Conservation (phyloP, 2,113 vertebrate species). For the Raja brachyura region DNA sequence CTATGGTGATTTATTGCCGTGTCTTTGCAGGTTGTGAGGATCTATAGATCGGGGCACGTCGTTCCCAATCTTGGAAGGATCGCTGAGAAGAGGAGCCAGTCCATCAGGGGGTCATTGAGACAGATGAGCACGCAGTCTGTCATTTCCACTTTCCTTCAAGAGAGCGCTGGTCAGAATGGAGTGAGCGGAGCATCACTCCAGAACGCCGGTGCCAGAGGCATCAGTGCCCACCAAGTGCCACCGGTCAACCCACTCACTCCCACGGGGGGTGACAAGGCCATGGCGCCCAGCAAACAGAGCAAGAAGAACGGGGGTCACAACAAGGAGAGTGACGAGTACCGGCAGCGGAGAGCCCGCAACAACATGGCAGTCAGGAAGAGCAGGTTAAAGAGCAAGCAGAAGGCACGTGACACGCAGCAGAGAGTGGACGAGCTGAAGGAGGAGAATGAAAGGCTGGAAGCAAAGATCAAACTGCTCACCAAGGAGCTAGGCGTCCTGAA, state of each 20-base stretch:
- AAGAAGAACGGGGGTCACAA: constrained; percentile 73
- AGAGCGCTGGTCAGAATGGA: constrained; percentile 62
- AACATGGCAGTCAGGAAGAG: constrained; percentile 98
- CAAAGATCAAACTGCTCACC: constrained; percentile 94
- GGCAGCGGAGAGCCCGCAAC: constrained; percentile 84
- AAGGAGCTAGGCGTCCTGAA: constrained; percentile 96
- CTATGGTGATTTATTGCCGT: background rate
- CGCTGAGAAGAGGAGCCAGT: constrained; percentile 42
- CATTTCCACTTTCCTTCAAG: constrained; percentile 54
- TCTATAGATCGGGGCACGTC: background rate
- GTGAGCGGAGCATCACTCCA: constrained; percentile 75
- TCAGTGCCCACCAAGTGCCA: constrained; percentile 73
- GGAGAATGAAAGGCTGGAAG: constrained; percentile 95
- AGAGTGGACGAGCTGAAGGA: constrained; percentile 95
- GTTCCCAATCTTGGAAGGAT: background rate
- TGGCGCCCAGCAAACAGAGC: constrained; percentile 71
- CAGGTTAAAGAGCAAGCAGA: constrained; percentile 94
- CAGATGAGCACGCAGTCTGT: constrained; percentile 82
- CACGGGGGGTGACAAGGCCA: constrained; percentile 73
- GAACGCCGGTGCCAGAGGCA: constrained; percentile 45
- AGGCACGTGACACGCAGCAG: constrained; percentile 89
- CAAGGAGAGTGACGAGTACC: constrained; percentile 89
- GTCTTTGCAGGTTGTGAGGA: background rate
- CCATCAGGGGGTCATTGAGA: constrained; percentile 49
- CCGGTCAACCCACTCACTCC: constrained; percentile 70